Base-by-base conservation (phyloP, 2,113 vertebrate genomes). In the Daubentonia madagascariensis region DNA sequence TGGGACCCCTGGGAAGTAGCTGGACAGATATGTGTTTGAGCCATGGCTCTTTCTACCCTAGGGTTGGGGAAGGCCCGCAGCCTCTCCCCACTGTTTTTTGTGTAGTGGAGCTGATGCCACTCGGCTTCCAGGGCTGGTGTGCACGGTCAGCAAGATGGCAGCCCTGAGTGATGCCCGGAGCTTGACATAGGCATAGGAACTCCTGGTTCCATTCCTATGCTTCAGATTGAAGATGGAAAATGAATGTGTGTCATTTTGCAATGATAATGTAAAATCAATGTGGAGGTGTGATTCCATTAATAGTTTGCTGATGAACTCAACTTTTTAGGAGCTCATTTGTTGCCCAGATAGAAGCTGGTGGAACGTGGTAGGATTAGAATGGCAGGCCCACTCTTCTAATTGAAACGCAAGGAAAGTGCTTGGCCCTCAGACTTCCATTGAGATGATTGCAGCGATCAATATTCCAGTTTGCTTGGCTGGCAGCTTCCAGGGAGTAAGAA, bases 401-500 rank as follows among this genome's bases (percentile, higher is more conserved):
- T 84, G 98, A 93, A 79, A 63, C 25, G 2, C 94, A 80, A 70
- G 13, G 16, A 7, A 43, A 89, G 95, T 32, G 85, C 94, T 91
- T 10, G 40, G 91, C 70, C 84, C 78, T 81, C 72, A 59, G 93
- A 73, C 91, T 73, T 70, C 59, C 67, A 23, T n/a, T 0, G 37
- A 75, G 96, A 80, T 75, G 83, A 89, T 43, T 54, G 88, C 50
- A 0, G 73, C 2, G 8, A 94, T 97, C 97, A 61, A 14, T 95
- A 89, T 48, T 86, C 91, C 91, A 59, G 91, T 91, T 57, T 89
- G 94, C 85, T 88, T 80, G 92, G 80, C 91, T 65, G 96, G 96
- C 96, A 95, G 96, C 91, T 96, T 89, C 91, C 54, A 14, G 89
- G 89, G 81, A 61, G 12, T 48, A 45, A 30, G 95, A 32, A 73